Evolutionary conservation across 2,888 invertebrate genomes (phyloP).

Genomic region (Agrilus biguttatus): DNA sequence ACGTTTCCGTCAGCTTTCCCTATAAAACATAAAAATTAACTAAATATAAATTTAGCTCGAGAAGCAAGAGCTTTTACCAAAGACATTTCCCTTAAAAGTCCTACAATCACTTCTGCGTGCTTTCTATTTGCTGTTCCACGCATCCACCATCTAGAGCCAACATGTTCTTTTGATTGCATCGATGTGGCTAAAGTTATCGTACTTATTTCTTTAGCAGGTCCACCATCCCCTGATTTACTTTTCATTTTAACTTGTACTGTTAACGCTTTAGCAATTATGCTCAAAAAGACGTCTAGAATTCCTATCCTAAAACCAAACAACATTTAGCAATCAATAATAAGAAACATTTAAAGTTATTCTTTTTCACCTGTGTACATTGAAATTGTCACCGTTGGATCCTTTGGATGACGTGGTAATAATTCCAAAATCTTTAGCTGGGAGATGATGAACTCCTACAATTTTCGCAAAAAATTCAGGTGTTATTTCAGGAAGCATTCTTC

Average conservation of each 20-base stretch:
- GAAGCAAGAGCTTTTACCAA: constrained; percentile 43
- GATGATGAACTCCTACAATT: constrained; percentile 52
- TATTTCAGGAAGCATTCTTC: constrained; percentile 81
- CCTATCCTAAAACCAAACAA: constrained; percentile 40
- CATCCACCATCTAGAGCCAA: constrained; percentile 65
- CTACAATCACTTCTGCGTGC: constrained; percentile 77
- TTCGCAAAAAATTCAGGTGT: constrained; percentile 70
- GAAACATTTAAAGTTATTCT: not conserved
- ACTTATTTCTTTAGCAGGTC: constrained; percentile 34
- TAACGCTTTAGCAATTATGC: constrained; percentile 81
- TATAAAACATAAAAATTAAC: constrained; percentile 25
- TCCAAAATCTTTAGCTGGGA: constrained; percentile 65
- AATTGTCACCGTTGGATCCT: constrained; percentile 30
- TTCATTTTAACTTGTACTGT: constrained; percentile 68
- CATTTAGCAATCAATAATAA: not conserved
- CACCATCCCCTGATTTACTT: constrained; percentile 30
- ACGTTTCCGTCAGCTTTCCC: constrained; percentile 74
- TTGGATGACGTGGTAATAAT: constrained; percentile 47
- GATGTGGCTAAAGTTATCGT: constrained; percentile 45
- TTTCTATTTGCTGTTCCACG: constrained; percentile 71
- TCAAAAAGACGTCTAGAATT: constrained; percentile 77
- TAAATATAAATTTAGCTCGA: not conserved
- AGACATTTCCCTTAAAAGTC: constrained; percentile 82
- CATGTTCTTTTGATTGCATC: constrained; percentile 41
- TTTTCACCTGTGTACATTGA: constrained; percentile 36